Percentiles rank a stretch among this genome's conserved stretches.
These are phyloP conservation scores for Aricia agestis DNA, from an alignment of 1,140 invertebrate species.

Conservation along the genomic window DNA sequence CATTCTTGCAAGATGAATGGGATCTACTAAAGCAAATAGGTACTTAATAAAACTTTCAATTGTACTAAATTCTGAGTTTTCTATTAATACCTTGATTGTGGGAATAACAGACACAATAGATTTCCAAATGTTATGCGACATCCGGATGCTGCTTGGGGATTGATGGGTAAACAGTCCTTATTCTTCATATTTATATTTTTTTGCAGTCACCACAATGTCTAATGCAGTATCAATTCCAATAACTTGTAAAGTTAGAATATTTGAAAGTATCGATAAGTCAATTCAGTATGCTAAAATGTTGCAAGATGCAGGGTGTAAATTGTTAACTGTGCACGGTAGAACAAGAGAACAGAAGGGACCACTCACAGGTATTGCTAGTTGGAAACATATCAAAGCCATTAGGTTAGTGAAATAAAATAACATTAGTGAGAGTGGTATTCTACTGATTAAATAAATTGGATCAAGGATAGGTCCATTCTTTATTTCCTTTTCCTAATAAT, in stretches of 20 bases:
- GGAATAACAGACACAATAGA: too few relatives aligned
- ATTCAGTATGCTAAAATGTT: conserved; percentile 96
- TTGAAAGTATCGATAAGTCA: conserved; percentile 91
- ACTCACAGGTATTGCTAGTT: conserved; percentile 95
- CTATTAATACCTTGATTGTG: not conserved
- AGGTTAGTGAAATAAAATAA: conserved; percentile 77
- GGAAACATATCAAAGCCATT: conserved; percentile 94
- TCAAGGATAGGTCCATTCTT: too few relatives aligned
- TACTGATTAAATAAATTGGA: too few relatives aligned
- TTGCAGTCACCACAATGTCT: conserved; percentile 82
- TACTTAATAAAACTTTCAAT: conserved; percentile 54
- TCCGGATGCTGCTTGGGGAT: too few relatives aligned
- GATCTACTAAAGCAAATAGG: conserved; percentile 88
- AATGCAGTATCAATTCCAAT: conserved; percentile 88
- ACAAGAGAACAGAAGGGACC: conserved; percentile 97
- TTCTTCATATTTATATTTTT: conserved; percentile 22
- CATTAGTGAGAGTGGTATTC: too few relatives aligned
- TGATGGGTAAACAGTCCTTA: too few relatives aligned
- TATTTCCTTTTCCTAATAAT: too few relatives aligned
- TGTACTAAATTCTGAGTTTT: not conserved
- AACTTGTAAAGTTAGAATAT: conserved; percentile 97
- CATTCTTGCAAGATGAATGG: conserved; percentile 98
- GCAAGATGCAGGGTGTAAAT: conserved; percentile 92
- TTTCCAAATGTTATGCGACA: too few relatives aligned
- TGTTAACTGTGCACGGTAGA: conserved; percentile 96